Conservation (phyloP, 2,888 invertebrate genomes). For the Isotomurus palustris region DNA sequence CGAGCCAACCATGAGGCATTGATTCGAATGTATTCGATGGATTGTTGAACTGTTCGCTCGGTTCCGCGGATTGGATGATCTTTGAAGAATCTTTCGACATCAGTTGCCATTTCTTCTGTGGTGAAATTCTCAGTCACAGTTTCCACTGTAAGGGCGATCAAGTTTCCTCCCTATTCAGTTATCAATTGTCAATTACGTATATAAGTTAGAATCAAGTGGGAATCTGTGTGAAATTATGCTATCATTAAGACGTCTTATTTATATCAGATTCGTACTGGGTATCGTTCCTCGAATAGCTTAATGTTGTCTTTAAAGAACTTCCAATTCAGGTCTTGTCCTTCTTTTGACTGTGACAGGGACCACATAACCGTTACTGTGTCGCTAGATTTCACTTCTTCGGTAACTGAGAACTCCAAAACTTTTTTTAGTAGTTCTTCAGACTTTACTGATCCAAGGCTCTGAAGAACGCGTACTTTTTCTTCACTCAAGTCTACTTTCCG, state of each 20-base stretch:
- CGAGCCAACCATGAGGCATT: constrained; percentile 82
- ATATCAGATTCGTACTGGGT: constrained; percentile 41
- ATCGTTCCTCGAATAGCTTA: constrained; percentile 54
- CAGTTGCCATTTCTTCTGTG: constrained; percentile 70
- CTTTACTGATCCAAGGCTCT: constrained; percentile 70
- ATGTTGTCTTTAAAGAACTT: constrained; percentile 82
- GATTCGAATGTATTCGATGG: constrained; percentile 82
- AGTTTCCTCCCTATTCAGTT: constrained; percentile 63
- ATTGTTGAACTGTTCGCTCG: constrained; percentile 84
- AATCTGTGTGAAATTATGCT: not conserved
- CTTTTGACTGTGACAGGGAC: constrained; percentile 61
- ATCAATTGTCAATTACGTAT: not conserved
- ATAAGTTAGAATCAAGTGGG: not conserved
- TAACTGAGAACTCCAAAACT: constrained; percentile 75
- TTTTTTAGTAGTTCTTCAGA: constrained; percentile 61
- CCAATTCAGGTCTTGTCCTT: constrained; percentile 84
- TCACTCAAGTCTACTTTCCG: constrained; percentile 82
- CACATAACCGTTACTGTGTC: constrained; percentile 87
- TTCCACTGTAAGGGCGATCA: constrained; percentile 77
- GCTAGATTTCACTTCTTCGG: constrained; percentile 84
- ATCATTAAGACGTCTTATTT: not conserved
- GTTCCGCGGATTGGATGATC: constrained; percentile 70
- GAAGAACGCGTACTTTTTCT: constrained; percentile 87
- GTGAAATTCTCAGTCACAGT: constrained; percentile 84
- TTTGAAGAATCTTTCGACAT: constrained; percentile 77